phyloP scores from a whole-genome alignment of 2,797 vertebrate genomes.

The Bryconaethiops microstoma region DNA sequence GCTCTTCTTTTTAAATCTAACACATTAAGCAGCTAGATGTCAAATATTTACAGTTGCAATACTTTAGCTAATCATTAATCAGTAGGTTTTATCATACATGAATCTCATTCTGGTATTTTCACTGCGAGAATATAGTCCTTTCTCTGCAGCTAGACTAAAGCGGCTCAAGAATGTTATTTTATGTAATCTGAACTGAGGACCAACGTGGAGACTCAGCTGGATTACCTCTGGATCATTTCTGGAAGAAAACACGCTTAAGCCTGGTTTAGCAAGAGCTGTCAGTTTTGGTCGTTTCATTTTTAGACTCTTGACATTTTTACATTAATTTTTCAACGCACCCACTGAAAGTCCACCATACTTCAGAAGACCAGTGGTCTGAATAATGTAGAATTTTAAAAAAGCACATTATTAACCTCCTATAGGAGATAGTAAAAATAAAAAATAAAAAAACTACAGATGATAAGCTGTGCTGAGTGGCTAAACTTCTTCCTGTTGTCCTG shows the following conservation, averaged over 20 bases:
- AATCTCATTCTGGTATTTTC: not conserved
- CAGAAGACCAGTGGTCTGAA: constrained; percentile 6
- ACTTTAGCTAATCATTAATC: constrained; percentile 3
- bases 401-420: constrained; percentile 42
- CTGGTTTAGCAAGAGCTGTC: not conserved
- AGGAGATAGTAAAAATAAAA: too few species aligned
- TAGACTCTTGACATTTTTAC: not conserved
- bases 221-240: not conserved
- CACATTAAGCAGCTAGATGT: not conserved
- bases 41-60: not conserved
- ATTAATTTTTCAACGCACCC: not conserved
- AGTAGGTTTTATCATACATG: not conserved
- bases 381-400: constrained; percentile 34
- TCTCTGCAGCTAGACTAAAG: not conserved
- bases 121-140: not conserved
- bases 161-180: constrained; percentile 19
- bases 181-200: constrained; percentile 28
- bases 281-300: not conserved
- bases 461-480: constrained; percentile 45
- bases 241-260: not conserved
- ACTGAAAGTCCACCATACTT: constrained; percentile 1
- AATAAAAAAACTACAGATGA: constrained; percentile 4
- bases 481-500: constrained; percentile 78
- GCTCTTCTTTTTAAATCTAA: not conserved
- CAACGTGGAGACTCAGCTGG: not conserved